Conservation (phyloP, 2,113 vertebrate genomes). For the Symphodus melops region DNA sequence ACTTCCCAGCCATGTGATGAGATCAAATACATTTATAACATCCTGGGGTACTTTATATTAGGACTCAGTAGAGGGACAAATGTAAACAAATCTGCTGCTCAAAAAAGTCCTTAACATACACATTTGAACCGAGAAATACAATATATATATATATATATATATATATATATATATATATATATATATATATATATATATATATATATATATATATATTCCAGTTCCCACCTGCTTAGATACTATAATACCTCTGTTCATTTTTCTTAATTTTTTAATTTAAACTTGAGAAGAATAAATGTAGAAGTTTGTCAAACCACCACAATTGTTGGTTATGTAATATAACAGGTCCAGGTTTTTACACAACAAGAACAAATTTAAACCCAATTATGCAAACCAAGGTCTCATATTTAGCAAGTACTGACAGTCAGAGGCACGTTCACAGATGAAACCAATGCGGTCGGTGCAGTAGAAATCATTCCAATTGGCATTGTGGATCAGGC, state of each 20-base stretch:
- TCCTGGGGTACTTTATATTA: background rate
- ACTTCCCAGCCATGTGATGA: too few species aligned
- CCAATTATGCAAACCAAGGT: background rate
- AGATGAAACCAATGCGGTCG: slow-evolving; percentile 92
- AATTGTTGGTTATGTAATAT: too few species aligned
- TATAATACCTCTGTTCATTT: background rate
- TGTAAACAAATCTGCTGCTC: background rate
- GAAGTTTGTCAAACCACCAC: background rate
- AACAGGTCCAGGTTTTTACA: too few species aligned
- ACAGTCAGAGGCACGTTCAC: slow-evolving; percentile 89
- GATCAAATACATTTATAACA: background rate
- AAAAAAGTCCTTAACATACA: background rate
- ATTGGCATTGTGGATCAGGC: slow-evolving; percentile 88
- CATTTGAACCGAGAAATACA: too few species aligned
- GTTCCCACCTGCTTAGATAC: background rate
- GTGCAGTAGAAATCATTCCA: slow-evolving; percentile 99
- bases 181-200: too few species aligned
- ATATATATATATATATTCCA: too few species aligned
- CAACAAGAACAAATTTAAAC: too few species aligned
- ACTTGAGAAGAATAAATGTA: background rate
- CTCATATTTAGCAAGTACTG: slow-evolving; percentile 40
- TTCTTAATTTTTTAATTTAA: background rate
- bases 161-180: too few species aligned
- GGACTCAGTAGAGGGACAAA: background rate
- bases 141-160: too few species aligned